A percentile compares a stretch with the other conserved stretches of the same genome.
phyloP scores from a whole-genome alignment of 2,797 vertebrate species.

The Percopsis omiscomaycus region DNA sequence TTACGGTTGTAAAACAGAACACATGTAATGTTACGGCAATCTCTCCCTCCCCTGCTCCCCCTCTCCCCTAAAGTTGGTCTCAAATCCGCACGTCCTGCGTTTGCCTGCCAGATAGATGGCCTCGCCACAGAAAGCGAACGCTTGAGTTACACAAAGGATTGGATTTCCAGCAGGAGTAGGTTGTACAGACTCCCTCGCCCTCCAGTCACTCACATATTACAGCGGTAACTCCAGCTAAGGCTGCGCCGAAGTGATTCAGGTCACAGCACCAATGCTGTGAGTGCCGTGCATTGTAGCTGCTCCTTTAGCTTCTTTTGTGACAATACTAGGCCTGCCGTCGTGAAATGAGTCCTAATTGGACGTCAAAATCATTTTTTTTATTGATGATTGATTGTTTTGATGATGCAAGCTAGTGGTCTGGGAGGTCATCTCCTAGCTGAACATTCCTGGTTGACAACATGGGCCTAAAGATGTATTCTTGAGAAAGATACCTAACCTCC shows the following conservation, averaged over 20 bases:
- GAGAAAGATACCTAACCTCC: no score
- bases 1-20: not conserved
- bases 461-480: no score
- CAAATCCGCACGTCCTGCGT: not conserved
- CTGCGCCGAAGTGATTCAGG: not conserved
- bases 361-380: not conserved
- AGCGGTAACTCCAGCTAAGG: not conserved
- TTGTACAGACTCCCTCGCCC: constrained; percentile 6
- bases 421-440: no score
- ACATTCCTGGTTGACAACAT: no score
- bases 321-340: not conserved
- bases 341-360: not conserved
- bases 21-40: not conserved
- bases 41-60: no score
- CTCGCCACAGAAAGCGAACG: not conserved
- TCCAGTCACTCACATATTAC: constrained; percentile 2
- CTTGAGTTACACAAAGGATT: constrained; percentile 23
- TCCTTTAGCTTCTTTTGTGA: not conserved
- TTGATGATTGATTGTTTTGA: no score
- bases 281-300: not conserved
- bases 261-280: not conserved
- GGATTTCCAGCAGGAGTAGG: constrained; percentile 15
- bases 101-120: not conserved
- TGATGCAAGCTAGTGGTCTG: no score
- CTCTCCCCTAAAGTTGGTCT: not conserved